Evolutionary conservation across 2,113 vertebrate genomes (phyloP).

Genomic region (Pipra filicauda): DNA sequence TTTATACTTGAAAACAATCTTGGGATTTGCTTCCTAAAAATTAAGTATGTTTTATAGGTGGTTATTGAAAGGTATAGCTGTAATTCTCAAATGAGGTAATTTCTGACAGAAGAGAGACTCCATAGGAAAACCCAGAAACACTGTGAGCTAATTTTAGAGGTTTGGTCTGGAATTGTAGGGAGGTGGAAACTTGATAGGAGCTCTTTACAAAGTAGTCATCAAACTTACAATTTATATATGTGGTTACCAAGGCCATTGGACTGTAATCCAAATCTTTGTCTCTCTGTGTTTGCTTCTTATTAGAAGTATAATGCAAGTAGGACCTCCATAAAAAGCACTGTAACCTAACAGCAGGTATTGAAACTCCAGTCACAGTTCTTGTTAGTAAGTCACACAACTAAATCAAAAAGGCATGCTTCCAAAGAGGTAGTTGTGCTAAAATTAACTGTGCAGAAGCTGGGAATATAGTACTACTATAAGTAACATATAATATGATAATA

Average conservation of each 20-base stretch:
- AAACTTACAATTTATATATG: neutral
- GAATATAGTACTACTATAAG: neutral
- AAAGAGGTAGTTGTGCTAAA: neutral
- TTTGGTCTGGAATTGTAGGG: neutral
- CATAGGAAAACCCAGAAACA: neutral
- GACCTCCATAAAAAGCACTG: neutral
- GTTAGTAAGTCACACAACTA: neutral
- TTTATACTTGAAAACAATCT: neutral
- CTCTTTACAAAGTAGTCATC: neutral
- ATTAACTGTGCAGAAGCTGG: neutral
- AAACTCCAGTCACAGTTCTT: neutral
- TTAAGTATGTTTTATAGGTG: neutral
- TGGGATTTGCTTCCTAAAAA: neutral
- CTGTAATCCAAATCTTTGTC: neutral
- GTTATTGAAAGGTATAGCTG: neutral
- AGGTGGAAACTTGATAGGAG: neutral
- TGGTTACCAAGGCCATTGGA: neutral
- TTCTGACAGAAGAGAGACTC: neutral
- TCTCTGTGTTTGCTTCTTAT: neutral
- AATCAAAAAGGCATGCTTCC: neutral
- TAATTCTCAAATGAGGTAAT: neutral
- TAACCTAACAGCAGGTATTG: neutral
- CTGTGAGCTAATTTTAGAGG: neutral
- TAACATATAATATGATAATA: neutral
- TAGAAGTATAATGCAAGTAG: neutral